Evolutionary conservation across 2,888 invertebrate species (phyloP), one percentile per base, ranked within the genome.

Genomic region (Phyto melanocephala): DNA sequence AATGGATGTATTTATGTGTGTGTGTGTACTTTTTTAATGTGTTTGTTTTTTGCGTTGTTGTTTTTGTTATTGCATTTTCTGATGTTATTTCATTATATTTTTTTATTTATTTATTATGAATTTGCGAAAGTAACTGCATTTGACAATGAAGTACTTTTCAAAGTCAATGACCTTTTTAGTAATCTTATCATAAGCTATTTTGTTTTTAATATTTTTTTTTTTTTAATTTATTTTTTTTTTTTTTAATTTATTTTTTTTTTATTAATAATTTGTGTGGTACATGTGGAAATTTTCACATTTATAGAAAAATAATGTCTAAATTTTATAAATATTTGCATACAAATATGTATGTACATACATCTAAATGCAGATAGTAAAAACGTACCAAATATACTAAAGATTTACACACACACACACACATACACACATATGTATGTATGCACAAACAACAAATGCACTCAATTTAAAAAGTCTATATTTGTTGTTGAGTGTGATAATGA

Each of bases 151-250:
- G 60, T 68, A 67, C 67, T 74, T 6, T 80, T 70, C 79, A 60
- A 67, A 65, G 82, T 75, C 82, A 82, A 71, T 71, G 79, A 82
- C 52, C 82, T 72, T 78, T 67, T 81, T 47, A 52, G 68, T 78
- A 74, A 81, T 81, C 81, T 81, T 81, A 81, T 81, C 81, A 74
- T 81, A 81, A 78, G 58, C 54, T 52, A 45, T 67, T 47, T 47
- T 28, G 28, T 28, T 28, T 28, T 28, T 28, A 28, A 28, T 5
- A 28, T 5, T 28, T 28, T 28, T 5, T 28, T 28, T 28, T 5
- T n/a, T n/a, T n/a, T n/a, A n/a, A 8, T 45, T 42, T 42, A 15
- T 42, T 13, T 40, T 1, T 40, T 68, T 54, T 71, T 71, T 56
- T 60, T 33, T 63, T 52, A 28, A 17, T 24, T 77, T 62, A 37